Evolutionary conservation across 2,113 vertebrate species (phyloP), one percentile per base, ranked within the genome.

Genomic region (Dolichotis patagonum): DNA sequence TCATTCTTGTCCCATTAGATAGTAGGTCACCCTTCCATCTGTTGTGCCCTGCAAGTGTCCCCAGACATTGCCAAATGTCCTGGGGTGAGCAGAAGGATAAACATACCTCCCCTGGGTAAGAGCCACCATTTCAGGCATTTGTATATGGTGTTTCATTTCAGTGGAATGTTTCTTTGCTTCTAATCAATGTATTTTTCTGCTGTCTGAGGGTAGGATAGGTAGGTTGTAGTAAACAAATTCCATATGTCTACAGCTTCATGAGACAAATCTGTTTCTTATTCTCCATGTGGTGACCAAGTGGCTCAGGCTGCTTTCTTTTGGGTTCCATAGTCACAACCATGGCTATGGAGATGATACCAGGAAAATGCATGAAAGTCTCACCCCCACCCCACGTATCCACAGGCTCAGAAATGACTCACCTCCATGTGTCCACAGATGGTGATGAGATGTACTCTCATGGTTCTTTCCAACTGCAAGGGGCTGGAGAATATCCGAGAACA

Each of bases 181-280:
- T 75, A 90, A 92, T 90, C 41, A 38, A n/a, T 85, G 5, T 80
- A 85, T 16, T 49, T 81, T 96, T 96, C 81, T 63, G 92, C 58
- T 92, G 52, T 88, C 35, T 71, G 93, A 67, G 35, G 88, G 63
- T 35, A 43, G 16, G 35, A 28, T 26, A 65, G 13, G 2, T 16
- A 20, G 12, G 17, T 58, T 89, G 87, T 32, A 81, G 60, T 67
- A 86, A 93, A 85, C 32, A 83, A 38, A 85, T 2, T 41, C 17
- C 67, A 49, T 26, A 24, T n/a, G 24, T 54, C 73, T 54, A 0
- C 60, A 28, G 35, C 41, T 78, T 96, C 86, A 69, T 85, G 35
- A 85, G 91, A 54, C 26, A 96, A 38, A 32, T 94, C 82, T 65
- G 69, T 92, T 86, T 82, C 73, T 78, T 94, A 19, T 88, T 19